Percentiles rank a stretch among this genome's conserved stretches.
phyloP scores from a whole-genome alignment of 2,797 vertebrate genomes.

The Pseudopleuronectes americanus region DNA sequence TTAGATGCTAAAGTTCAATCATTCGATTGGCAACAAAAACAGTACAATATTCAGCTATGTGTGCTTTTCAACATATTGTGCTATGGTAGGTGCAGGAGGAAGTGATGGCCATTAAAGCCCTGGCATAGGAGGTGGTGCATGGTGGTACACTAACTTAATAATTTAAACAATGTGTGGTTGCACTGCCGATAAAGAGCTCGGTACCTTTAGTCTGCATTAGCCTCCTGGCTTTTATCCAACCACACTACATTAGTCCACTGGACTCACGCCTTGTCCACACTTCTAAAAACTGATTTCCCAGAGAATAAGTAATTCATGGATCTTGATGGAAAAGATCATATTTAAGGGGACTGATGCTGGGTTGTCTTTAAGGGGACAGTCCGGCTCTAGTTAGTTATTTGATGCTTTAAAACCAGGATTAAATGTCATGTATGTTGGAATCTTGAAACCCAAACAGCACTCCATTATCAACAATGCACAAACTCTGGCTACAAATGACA shows the following conservation, averaged over 20 bases:
- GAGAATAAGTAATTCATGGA: too few species aligned
- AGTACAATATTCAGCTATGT: too few species aligned
- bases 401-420: too few species aligned
- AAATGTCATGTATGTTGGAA: too few species aligned
- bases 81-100: too few species aligned
- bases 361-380: too few species aligned
- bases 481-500: too few species aligned
- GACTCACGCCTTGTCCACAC: background rate
- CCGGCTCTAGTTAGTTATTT: too few species aligned
- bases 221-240: background rate
- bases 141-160: conserved; percentile 17
- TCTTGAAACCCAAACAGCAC: too few species aligned
- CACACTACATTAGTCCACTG: background rate
- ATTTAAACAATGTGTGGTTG: conserved; percentile 14
- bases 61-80: background rate
- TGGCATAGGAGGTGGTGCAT: background rate
- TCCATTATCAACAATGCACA: too few species aligned
- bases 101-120: background rate
- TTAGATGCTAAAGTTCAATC: background rate
- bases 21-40: background rate
- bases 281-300: background rate
- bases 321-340: too few species aligned
- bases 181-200: background rate
- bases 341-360: too few species aligned
- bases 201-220: background rate